Evolutionary conservation across 2,888 invertebrate genomes (phyloP).

Genomic region (Erebia aethiops): DNA sequence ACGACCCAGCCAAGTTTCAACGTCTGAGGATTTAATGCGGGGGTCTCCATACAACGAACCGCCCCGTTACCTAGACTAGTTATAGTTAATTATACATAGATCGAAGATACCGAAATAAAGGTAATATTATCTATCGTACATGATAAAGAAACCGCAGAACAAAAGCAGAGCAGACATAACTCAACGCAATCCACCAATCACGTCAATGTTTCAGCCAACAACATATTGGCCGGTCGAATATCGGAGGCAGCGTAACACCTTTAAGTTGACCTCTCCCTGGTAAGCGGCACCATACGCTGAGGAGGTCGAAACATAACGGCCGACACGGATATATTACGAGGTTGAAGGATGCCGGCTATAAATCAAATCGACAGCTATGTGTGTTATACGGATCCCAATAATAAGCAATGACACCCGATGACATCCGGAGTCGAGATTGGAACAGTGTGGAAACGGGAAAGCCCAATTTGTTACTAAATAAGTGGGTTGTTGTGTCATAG

Average conservation of each 20-base stretch:
- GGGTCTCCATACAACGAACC: too few species aligned
- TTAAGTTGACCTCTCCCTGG: neutral
- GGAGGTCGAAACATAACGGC: neutral
- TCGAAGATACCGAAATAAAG: too few species aligned
- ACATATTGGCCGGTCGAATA: slow-evolving; percentile 11
- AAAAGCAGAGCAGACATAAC: slow-evolving; percentile 9
- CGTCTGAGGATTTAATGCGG: too few species aligned
- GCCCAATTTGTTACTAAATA: neutral
- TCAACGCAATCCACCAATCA: slow-evolving; percentile 5
- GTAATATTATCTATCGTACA: too few species aligned
- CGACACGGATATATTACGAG: slow-evolving; percentile 21
- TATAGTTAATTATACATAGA: too few species aligned
- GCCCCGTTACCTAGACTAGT: too few species aligned
- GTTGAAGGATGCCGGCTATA: slow-evolving; percentile 18
- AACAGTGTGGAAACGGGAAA: slow-evolving; percentile 10
- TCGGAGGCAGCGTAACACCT: neutral
- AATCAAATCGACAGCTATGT: slow-evolving; percentile 17
- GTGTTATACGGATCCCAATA: slow-evolving; percentile 13
- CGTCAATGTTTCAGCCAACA: slow-evolving; percentile 8
- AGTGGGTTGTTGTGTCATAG: neutral
- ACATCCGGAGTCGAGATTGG: slow-evolving; percentile 5
- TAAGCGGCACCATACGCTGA: neutral
- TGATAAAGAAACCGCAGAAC: neutral
- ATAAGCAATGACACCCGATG: slow-evolving; percentile 19
- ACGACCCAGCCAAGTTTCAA: too few species aligned